These are phyloP conservation scores for Trachelus tabidus DNA, from an alignment of 2,888 invertebrate genomes.

Conservation along the genomic window DNA sequence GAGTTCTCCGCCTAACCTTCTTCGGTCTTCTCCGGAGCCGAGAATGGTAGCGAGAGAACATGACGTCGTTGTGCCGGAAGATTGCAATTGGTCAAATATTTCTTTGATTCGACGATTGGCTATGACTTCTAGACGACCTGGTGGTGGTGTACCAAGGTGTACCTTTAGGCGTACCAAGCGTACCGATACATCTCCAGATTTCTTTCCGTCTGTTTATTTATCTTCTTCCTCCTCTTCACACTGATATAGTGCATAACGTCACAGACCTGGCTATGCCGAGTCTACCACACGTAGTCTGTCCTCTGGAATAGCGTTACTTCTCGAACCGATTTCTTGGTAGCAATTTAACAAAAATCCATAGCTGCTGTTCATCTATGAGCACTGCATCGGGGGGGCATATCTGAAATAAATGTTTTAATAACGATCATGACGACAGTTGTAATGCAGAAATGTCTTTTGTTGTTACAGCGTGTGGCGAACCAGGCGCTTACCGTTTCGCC, in stretches of 20 bases:
- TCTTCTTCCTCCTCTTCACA: neutral
- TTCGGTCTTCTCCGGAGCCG: neutral
- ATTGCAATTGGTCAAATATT: conserved; percentile 36
- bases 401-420: neutral
- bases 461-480: conserved; percentile 65
- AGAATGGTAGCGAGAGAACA: neutral
- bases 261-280: no score
- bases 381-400: neutral
- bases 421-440: conserved; percentile 4
- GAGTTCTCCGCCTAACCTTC: neutral
- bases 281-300: no score
- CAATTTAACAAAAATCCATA: no score
- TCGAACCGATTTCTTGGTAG: neutral
- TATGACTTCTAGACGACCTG: neutral
- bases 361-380: no score
- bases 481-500: conserved; percentile 64
- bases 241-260: neutral
- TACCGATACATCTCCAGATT: neutral
- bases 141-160: neutral
- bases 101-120: conserved; percentile 24
- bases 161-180: neutral
- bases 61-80: conserved; percentile 13
- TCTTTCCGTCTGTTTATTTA: neutral
- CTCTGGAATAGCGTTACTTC: neutral
- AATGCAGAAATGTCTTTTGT: conserved; percentile 21